Conservation (phyloP, 2,888 invertebrate species). For the Thecocarcelia acutangulata region DNA sequence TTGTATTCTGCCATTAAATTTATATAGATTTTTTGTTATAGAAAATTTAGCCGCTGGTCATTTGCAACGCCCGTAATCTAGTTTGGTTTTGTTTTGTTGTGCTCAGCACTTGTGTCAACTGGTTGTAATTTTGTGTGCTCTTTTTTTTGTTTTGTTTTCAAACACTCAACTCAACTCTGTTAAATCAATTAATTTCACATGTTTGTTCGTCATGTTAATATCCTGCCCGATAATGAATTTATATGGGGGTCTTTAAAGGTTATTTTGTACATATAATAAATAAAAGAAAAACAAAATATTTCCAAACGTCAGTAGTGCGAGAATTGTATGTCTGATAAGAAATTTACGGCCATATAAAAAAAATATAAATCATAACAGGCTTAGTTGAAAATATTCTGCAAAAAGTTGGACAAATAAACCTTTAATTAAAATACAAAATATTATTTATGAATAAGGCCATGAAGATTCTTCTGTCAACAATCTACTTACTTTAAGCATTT, state of each 20-base stretch:
- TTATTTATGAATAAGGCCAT: too few relatives aligned
- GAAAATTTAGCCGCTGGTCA: conserved; percentile 77
- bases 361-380: too few relatives aligned
- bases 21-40: conserved; percentile 28
- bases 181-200: conserved; percentile 78
- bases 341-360: too few relatives aligned
- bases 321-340: too few relatives aligned
- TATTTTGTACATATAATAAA: conserved; percentile 31
- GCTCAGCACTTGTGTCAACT: conserved; percentile 21
- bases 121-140: conserved; percentile 15
- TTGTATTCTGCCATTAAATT: conserved; percentile 30
- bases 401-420: too few relatives aligned
- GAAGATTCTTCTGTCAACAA: too few relatives aligned
- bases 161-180: conserved; percentile 34
- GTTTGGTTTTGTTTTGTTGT: conserved; percentile 34
- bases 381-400: too few relatives aligned
- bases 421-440: too few relatives aligned
- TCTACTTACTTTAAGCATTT: too few relatives aligned
- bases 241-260: conserved; percentile 24
- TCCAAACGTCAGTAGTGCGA: background rate
- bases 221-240: conserved; percentile 74
- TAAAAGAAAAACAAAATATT: background rate
- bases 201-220: conserved; percentile 78
- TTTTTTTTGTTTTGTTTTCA: conserved; percentile 19
- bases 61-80: conserved; percentile 73